Evolutionary conservation across 1,140 invertebrate species (phyloP).

Genomic region (Dryas iulia): DNA sequence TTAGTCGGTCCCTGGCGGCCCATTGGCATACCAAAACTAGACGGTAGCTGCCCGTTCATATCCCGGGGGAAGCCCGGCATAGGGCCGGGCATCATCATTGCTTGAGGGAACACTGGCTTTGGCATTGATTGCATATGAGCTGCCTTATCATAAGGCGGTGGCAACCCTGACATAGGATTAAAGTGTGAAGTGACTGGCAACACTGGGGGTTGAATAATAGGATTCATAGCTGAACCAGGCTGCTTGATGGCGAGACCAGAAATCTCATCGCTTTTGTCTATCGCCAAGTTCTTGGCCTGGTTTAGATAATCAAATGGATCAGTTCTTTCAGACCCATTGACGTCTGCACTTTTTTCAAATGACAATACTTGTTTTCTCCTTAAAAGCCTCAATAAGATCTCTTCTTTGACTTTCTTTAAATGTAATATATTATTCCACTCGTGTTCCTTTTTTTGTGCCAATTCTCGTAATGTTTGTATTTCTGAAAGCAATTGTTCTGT

Average conservation of each 20-base stretch:
- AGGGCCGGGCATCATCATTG: conserved; percentile 65
- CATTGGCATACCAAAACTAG: conserved; percentile 62
- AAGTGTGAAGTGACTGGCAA: conserved; percentile 65
- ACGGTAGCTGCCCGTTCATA: conserved; percentile 74
- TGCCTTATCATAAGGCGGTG: conserved; percentile 72
- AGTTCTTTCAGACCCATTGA: conserved; percentile 60
- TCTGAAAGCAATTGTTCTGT: conserved; percentile 82
- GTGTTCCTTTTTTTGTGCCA: conserved; percentile 88
- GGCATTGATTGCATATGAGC: conserved; percentile 69
- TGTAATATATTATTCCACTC: conserved; percentile 92
- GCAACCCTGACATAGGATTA: conserved; percentile 66
- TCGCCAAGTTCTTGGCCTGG: conserved; percentile 68
- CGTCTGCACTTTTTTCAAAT: conserved; percentile 65
- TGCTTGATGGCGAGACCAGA: conserved; percentile 69
- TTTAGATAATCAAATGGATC: conserved; percentile 70
- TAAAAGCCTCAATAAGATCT: conserved; percentile 85
- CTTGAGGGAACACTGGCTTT: conserved; percentile 69
- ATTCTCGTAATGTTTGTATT: conserved; percentile 84
- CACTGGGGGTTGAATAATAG: conserved; percentile 58
- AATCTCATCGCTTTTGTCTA: conserved; percentile 74
- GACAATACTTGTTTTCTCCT: conserved; percentile 83
- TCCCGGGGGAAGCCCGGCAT: conserved; percentile 74
- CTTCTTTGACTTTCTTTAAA: conserved; percentile 90
- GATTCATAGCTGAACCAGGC: conserved; percentile 51
- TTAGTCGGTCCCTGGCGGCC: conserved; percentile 88